phyloP scores from a whole-genome alignment of 2,113 vertebrate species.

The Anhinga rufa region DNA sequence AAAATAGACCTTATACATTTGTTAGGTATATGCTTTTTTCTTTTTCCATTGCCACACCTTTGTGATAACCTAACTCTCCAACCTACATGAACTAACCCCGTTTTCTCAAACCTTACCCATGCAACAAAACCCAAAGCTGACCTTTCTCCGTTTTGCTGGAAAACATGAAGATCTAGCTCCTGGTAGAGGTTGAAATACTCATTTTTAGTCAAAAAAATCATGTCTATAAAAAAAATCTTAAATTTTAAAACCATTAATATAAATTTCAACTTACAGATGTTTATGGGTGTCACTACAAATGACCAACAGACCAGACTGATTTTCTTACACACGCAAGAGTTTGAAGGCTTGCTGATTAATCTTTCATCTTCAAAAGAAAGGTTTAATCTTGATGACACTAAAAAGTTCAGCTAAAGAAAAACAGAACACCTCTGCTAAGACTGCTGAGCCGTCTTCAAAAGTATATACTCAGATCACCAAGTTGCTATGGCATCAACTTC shows the following conservation, averaged over 20 bases:
- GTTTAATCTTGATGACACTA: conserved; percentile 5
- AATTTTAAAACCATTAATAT: not conserved
- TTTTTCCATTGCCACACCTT: not conserved
- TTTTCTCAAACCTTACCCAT: not conserved
- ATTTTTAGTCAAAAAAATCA: conserved; percentile 1
- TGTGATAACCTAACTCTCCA: not conserved
- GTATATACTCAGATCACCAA: conserved; percentile 23
- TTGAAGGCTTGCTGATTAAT: not conserved
- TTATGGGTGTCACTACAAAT: not conserved
- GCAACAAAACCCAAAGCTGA: not conserved
- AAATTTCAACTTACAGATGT: not conserved
- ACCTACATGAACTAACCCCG: not conserved
- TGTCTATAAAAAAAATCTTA: not conserved
- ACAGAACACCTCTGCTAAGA: conserved; percentile 9
- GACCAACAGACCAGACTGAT: not conserved
- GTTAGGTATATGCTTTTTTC: not conserved
- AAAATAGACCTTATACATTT: not conserved
- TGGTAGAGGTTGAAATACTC: not conserved
- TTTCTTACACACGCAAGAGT: not conserved
- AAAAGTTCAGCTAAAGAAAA: conserved; percentile 35
- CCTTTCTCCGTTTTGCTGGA: not conserved
- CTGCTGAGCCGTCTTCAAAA: conserved; percentile 40
- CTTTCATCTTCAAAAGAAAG: conserved; percentile 33
- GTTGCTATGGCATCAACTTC: conserved; percentile 64
- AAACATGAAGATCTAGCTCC: not conserved